Percentiles rank a stretch among this genome's conserved stretches.
These are phyloP conservation scores for Pseudococcus viburni DNA, from an alignment of 2,888 invertebrate genomes.

Conservation along the genomic window DNA sequence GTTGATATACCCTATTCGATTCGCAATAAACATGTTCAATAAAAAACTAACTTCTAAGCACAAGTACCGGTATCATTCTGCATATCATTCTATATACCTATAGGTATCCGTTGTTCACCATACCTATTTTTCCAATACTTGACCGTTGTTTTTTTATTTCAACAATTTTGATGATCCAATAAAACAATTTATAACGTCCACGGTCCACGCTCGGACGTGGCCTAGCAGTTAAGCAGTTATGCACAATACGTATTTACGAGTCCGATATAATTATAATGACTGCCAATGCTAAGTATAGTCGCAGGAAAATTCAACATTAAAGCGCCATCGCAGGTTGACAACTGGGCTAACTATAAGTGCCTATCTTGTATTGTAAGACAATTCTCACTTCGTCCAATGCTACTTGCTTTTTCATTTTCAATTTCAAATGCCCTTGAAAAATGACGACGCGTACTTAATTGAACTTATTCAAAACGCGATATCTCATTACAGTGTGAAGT, in stretches of 20 bases:
- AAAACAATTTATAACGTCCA: not conserved
- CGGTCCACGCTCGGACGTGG: not conserved
- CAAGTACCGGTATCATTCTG: not conserved
- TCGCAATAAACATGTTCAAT: not conserved
- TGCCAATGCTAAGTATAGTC: not conserved
- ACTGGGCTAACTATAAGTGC: not conserved
- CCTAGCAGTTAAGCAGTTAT: too few relatives aligned
- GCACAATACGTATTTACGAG: not conserved
- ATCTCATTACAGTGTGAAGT: constrained; percentile 13
- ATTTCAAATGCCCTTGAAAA: constrained; percentile 34
- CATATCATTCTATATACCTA: too few relatives aligned
- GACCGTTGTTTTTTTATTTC: not conserved
- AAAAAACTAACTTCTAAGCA: not conserved
- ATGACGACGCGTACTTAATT: not conserved
- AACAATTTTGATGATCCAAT: not conserved
- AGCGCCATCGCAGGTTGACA: not conserved
- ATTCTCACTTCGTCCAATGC: not conserved
- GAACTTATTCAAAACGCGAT: constrained; percentile 23
- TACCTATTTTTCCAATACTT: too few relatives aligned
- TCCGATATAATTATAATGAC: not conserved
- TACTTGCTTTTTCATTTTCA: constrained; percentile 10
- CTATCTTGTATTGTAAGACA: not conserved
- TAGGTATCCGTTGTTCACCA: too few relatives aligned
- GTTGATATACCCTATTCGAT: not conserved
- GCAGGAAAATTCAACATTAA: not conserved